Conservation (phyloP, 2,113 vertebrate genomes). For the Malurus alboscapulatus region DNA sequence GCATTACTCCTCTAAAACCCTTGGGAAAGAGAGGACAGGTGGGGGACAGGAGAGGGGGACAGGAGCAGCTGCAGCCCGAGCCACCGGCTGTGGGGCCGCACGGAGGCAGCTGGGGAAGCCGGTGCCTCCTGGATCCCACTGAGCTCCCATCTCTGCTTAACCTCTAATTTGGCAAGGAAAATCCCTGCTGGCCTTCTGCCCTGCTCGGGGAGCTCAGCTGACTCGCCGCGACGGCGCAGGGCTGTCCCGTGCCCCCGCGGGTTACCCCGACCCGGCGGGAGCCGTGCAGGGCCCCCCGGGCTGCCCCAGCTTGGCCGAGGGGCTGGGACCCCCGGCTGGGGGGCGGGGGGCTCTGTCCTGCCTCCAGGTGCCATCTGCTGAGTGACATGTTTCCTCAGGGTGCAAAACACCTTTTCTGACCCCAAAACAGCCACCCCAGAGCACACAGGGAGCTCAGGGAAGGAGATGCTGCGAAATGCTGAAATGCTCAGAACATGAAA, state of each 20-base stretch:
- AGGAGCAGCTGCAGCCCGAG: not conserved
- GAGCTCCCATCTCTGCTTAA: conserved; percentile 35
- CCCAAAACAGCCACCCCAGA: not conserved
- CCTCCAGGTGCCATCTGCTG: not conserved
- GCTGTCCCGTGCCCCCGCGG: not conserved
- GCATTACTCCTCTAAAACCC: not conserved
- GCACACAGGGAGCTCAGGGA: not conserved
- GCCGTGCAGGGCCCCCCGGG: rapidly evolving
- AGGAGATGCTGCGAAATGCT: not conserved
- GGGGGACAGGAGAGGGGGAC: not conserved
- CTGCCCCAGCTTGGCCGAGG: not conserved
- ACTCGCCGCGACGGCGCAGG: not conserved
- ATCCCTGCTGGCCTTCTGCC: conserved; percentile 55
- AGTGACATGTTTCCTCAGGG: not conserved
- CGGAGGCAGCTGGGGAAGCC: not conserved
- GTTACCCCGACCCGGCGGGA: not conserved
- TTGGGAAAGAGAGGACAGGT: not conserved
- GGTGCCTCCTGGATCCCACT: conserved; percentile 16
- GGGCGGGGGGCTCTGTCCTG: rapidly evolving
- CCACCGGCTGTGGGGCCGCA: not conserved
- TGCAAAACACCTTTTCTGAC: not conserved
- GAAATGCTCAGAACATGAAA: not conserved
- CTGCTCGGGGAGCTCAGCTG: conserved; percentile 52
- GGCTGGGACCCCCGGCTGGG: not conserved
- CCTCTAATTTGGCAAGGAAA: conserved; percentile 44